phyloP scores from a whole-genome alignment of 2,113 vertebrate species.

The Notothenia coriiceps region DNA sequence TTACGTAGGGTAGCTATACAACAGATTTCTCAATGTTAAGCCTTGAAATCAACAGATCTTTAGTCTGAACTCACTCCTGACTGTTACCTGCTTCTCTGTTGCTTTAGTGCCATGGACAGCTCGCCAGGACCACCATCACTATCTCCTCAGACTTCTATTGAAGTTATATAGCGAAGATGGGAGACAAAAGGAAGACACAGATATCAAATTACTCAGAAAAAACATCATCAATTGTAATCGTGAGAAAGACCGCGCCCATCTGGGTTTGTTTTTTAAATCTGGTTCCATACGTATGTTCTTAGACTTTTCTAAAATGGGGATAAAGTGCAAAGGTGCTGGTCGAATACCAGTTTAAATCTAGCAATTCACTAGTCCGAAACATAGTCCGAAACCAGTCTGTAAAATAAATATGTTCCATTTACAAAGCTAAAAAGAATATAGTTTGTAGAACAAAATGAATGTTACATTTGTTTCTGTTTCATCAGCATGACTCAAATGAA shows the following conservation, averaged over 20 bases:
- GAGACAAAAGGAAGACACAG: background rate
- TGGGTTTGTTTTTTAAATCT: background rate
- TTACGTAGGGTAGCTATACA: background rate
- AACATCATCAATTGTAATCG: too few species aligned
- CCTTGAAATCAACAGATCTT: background rate
- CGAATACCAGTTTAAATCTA: background rate
- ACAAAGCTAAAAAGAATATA: too few species aligned
- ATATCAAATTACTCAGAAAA: too few species aligned
- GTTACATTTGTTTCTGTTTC: too few species aligned
- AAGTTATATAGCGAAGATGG: background rate
- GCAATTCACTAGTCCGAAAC: background rate
- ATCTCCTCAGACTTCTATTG: background rate
- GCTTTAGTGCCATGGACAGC: constrained; percentile 55
- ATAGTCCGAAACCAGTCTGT: background rate
- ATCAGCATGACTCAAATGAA: too few species aligned
- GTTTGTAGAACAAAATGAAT: too few species aligned
- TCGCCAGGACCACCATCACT: background rate
- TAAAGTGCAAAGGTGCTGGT: background rate
- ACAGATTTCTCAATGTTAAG: background rate
- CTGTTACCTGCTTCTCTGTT: background rate
- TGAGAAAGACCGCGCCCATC: background rate
- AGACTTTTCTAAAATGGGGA: background rate
- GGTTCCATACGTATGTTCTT: background rate
- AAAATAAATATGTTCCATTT: background rate
- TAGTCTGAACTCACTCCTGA: background rate